These are phyloP conservation scores for Ochropleura plecta DNA, from an alignment of 2,888 invertebrate species.

Conservation along the genomic window DNA sequence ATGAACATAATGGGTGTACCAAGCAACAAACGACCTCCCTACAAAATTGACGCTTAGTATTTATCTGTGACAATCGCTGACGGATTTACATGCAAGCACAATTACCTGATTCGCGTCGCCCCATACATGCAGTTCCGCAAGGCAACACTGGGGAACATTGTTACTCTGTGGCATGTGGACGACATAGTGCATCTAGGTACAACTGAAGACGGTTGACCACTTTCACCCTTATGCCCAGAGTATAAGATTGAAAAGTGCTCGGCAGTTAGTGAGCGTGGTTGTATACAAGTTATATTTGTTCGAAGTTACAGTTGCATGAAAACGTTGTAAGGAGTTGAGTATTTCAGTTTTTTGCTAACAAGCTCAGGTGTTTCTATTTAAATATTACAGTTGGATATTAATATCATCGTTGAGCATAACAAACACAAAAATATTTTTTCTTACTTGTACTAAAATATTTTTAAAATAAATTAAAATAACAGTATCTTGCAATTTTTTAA, in stretches of 20 bases:
- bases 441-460: too few relatives aligned
- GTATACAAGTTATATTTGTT: neutral
- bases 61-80: slow-evolving; percentile 48
- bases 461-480: neutral
- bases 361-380: neutral
- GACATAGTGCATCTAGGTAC: neutral
- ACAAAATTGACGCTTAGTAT: slow-evolving; percentile 21
- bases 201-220: neutral
- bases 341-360: neutral
- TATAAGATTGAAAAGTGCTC: neutral
- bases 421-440: neutral
- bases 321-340: neutral
- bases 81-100: slow-evolving; percentile 67
- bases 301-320: slow-evolving; percentile 16
- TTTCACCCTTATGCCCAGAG: neutral
- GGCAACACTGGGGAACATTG: slow-evolving; percentile 7
- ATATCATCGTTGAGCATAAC: neutral
- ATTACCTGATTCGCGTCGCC: slow-evolving; percentile 69
- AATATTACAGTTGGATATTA: neutral
- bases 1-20: neutral
- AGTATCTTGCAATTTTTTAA: neutral
- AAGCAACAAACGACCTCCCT: neutral
- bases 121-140: slow-evolving; percentile 48
- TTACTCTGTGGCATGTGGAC: slow-evolving; percentile 24
- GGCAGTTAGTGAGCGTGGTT: neutral